Conservation (phyloP, 1,140 invertebrate genomes). For the Drosophila prosaltans region DNA sequence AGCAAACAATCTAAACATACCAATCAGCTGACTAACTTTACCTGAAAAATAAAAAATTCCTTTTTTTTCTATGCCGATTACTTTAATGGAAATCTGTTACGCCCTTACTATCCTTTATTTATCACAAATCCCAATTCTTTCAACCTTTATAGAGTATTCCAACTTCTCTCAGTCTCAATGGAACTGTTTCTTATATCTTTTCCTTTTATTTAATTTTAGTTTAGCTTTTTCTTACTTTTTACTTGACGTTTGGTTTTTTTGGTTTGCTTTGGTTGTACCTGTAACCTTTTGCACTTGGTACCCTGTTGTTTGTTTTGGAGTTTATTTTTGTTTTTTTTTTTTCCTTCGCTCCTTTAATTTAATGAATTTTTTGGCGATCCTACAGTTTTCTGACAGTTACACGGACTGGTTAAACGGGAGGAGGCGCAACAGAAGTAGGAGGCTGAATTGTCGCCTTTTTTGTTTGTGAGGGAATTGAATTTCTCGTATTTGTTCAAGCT, state of each 20-base stretch:
- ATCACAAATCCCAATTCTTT: background rate
- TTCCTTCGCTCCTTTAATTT: slow-evolving; percentile 52
- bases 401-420: slow-evolving; percentile 32
- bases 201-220: slow-evolving; percentile 56
- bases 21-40: too few relatives aligned
- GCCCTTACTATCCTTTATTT: too few relatives aligned
- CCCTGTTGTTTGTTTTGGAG: slow-evolving; percentile 52
- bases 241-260: slow-evolving; percentile 22
- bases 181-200: background rate
- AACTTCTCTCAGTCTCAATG: background rate
- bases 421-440: background rate
- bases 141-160: background rate
- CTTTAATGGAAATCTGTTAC: too few relatives aligned
- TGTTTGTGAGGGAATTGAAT: background rate
- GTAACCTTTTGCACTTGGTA: slow-evolving; percentile 83
- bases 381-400: slow-evolving; percentile 70
- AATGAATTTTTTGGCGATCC: slow-evolving; percentile 62
- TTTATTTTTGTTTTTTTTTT: slow-evolving; percentile 44
- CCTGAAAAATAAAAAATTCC: too few relatives aligned
- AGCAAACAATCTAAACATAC: too few relatives aligned
- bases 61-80: too few relatives aligned
- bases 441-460: slow-evolving; percentile 6
- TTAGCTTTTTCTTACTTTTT: slow-evolving; percentile 34
- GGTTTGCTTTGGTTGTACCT: slow-evolving; percentile 63
- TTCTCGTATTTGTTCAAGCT: background rate